Evolutionary conservation across 2,888 invertebrate genomes (phyloP).

Genomic region (Drosophila seclusa): DNA sequence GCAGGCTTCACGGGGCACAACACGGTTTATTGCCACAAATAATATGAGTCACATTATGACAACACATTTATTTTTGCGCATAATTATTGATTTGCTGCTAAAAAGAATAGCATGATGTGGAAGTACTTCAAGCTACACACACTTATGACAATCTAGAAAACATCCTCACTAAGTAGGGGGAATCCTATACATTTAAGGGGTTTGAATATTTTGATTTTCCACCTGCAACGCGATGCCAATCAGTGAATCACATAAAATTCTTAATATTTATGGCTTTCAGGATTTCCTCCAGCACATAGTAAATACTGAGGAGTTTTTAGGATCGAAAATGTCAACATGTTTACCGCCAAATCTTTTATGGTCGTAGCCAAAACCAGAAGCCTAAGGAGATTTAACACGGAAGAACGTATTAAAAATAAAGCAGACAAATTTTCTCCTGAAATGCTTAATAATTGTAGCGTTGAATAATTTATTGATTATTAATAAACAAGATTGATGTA

Average conservation of each 20-base stretch:
- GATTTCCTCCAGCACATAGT: not conserved
- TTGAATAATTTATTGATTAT: not conserved
- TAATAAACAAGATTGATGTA: not conserved
- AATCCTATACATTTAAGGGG: not conserved
- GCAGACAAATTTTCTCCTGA: not conserved
- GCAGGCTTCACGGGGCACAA: conserved; percentile 47
- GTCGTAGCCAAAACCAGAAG: not conserved
- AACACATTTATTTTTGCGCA: conserved; percentile 51
- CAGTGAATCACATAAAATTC: not conserved
- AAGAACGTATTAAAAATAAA: not conserved
- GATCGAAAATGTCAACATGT: not conserved
- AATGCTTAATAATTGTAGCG: not conserved
- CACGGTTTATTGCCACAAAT: conserved; percentile 46
- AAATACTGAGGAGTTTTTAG: not conserved
- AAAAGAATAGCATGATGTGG: not conserved
- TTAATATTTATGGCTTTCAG: not conserved
- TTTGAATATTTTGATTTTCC: not conserved
- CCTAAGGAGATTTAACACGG: not conserved
- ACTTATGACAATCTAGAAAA: not conserved
- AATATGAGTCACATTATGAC: conserved; percentile 55
- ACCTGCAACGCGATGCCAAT: not conserved
- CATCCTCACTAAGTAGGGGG: not conserved
- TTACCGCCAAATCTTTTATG: not conserved
- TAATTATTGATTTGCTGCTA: conserved; percentile 51
- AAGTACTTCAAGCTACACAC: not conserved